Evolutionary conservation across 2,113 vertebrate species (phyloP).

Genomic region (Labrus mixtus): DNA sequence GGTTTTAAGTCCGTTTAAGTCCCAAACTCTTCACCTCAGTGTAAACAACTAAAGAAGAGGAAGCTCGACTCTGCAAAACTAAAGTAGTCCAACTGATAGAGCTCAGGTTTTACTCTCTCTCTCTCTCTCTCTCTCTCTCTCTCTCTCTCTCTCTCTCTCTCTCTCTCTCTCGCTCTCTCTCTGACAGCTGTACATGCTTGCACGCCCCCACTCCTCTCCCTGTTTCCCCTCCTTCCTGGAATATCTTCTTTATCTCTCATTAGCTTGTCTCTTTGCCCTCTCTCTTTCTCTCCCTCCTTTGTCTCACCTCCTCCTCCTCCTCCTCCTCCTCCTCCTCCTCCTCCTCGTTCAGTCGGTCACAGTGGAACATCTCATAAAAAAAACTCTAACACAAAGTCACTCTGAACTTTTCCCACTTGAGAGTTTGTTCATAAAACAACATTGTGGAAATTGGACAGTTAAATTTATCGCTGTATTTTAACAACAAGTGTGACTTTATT

Average conservation of each 20-base stretch:
- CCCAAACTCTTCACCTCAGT: fast-evolving
- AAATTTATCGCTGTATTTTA: slow-evolving; percentile 22
- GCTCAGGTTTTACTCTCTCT: slow-evolving; percentile 28
- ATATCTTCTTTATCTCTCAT: background rate
- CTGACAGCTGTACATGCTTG: background rate
- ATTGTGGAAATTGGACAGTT: slow-evolving; percentile 42
- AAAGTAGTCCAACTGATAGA: background rate
- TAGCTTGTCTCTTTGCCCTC: background rate
- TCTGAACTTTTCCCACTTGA: slow-evolving; percentile 41
- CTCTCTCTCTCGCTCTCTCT: background rate
- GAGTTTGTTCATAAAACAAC: slow-evolving; percentile 21
- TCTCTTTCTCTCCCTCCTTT: background rate
- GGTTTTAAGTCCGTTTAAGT: background rate
- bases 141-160: slow-evolving; percentile 1
- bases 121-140: background rate
- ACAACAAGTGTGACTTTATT: slow-evolving; percentile 39
- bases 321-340: background rate
- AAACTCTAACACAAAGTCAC: slow-evolving; percentile 1
- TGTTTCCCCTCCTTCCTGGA: background rate
- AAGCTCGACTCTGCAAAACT: background rate
- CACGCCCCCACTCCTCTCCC: background rate
- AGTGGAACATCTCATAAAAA: slow-evolving; percentile 66
- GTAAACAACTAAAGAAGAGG: background rate
- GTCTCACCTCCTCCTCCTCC: background rate
- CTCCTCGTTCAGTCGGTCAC: background rate